Base-by-base conservation (phyloP, 2,888 invertebrate genomes). In the Drepana falcataria region DNA sequence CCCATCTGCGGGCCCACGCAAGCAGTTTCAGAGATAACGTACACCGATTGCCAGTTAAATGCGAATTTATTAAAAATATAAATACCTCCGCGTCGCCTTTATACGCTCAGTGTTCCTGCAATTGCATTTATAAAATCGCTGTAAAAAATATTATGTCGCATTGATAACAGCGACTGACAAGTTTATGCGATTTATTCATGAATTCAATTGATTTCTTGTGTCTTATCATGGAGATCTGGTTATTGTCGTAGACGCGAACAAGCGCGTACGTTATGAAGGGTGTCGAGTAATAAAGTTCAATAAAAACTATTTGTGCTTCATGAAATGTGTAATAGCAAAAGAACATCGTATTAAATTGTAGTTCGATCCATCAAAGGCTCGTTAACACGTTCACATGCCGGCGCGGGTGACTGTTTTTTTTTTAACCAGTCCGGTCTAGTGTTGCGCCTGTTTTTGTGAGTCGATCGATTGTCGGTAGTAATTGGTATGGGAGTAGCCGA, bases 401-500 rank as follows among this genome's bases (percentile, higher is more conserved):
- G 56, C 61, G 62, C 57, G 60, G 65, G 68, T 68, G 60, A 69
- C 71, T 73, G 62, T 72, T 77, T 78, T 79, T 80, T 80, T 75
- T 73, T 64, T 62, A 76, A 79, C 81, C 79, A 66, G 80, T 81
- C 75, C 60, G 60, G 68, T 65, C 80, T 83, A 87, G 87, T 83
- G 87, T 68, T 79, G 83, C 73, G 77, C 75, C 73, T 65, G 85
- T 85, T 87, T 87, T 87, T 83, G 76, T 83, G 70, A 76, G 73
- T 71, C 75, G 76, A 81, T 82, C 82, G 85, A 85, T 80, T 81
- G 84, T 82, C 85, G 80, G 87, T 86, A 87, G 89, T 87, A 89
- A 90, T 87, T 85, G 87, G 84, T 87, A 83, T 83, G 85, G 85
- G 87, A 88, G 89, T 87, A 88, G 87, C 83, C 76, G 83, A 80